phyloP scores from a whole-genome alignment of 2,888 invertebrate genomes.

The Drosophila anomalata region DNA sequence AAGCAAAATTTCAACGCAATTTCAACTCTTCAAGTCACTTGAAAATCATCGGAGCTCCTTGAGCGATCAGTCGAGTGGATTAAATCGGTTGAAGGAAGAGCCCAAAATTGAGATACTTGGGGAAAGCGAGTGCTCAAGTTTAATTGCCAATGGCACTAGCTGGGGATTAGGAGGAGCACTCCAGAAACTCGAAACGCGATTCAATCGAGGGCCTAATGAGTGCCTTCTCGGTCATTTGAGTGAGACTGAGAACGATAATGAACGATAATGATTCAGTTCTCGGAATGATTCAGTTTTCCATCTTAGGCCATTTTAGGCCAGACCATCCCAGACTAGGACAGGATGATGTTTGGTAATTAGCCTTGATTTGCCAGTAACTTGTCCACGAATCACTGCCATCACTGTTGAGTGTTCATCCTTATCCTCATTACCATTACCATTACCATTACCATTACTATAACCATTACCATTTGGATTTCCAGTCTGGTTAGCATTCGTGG shows the following conservation, averaged over 20 bases:
- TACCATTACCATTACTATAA: not conserved
- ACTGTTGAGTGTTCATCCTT: constrained; percentile 2
- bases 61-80: not conserved
- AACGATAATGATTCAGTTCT: constrained; percentile 4
- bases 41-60: not conserved
- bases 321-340: too few relatives aligned
- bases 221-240: constrained; percentile 27
- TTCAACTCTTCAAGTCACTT: not conserved
- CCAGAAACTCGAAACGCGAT: constrained; percentile 18
- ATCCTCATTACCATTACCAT: constrained; percentile 7
- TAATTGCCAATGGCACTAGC: constrained; percentile 17
- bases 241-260: constrained; percentile 1
- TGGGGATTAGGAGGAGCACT: constrained; percentile 17
- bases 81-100: not conserved
- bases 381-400: constrained; percentile 16
- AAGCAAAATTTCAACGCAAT: not conserved
- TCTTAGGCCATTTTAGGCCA: too few relatives aligned
- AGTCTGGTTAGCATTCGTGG: constrained; percentile 23
- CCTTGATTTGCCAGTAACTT: constrained; percentile 30
- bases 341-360: constrained; percentile 51
- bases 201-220: constrained; percentile 29
- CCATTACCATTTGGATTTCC: constrained; percentile 4
- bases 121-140: constrained; percentile 4
- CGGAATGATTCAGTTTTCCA: not conserved
- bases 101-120: constrained; percentile 23